These are phyloP conservation scores for Octodonta nipae DNA, from an alignment of 2,888 invertebrate genomes.

Conservation along the genomic window DNA sequence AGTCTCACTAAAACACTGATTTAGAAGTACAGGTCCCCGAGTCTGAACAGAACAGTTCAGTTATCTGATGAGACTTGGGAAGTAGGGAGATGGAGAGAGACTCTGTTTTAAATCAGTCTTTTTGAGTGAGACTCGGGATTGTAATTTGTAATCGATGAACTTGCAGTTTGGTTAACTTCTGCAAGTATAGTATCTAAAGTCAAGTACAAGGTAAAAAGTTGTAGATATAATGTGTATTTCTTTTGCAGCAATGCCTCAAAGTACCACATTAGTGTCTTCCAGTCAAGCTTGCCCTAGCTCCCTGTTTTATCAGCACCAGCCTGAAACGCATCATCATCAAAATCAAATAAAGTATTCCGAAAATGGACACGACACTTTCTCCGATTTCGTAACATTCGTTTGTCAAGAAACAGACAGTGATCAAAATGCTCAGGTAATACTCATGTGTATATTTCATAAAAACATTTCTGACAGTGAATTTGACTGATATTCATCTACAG, in stretches of 20 bases:
- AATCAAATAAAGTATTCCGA: conserved; percentile 58
- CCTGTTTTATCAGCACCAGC: conserved; percentile 43
- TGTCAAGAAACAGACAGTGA: conserved; percentile 82
- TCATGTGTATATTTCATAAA: not conserved
- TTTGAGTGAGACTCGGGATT: no score
- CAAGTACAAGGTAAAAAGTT: no score
- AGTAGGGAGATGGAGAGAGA: no score
- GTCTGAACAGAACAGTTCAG: no score
- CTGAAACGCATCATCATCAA: conserved; percentile 43
- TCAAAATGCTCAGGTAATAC: conserved; percentile 57
- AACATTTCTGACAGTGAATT: not conserved
- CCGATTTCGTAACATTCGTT: conserved; percentile 92
- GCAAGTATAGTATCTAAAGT: no score
- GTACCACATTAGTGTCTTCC: conserved; percentile 39
- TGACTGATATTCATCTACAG: no score
- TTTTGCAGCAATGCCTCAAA: conserved; percentile 38
- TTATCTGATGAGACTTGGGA: no score
- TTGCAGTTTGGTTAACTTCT: no score
- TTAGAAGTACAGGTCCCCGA: no score
- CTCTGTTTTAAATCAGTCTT: no score
- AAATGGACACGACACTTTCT: conserved; percentile 79
- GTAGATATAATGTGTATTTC: conserved; percentile 2
- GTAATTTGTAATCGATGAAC: no score
- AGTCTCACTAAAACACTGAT: no score
- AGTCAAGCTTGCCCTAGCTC: conserved; percentile 42